Percentiles rank a stretch among this genome's conserved stretches.
These are phyloP conservation scores for Ochotona princeps DNA, from an alignment of 2,113 vertebrate genomes.

Conservation along the genomic window DNA sequence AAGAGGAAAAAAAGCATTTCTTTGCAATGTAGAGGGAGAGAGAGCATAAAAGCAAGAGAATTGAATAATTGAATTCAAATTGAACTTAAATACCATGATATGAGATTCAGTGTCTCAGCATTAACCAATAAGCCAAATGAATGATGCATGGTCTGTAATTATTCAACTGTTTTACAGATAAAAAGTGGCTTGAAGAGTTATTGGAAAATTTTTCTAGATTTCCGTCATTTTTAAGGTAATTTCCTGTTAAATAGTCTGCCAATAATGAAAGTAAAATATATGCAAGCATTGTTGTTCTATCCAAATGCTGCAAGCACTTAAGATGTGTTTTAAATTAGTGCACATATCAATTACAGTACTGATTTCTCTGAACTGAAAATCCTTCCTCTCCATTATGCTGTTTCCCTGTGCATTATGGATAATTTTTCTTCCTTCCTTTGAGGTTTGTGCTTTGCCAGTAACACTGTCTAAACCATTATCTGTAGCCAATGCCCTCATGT, in stretches of 20 bases:
- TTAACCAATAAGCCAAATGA: too few relatives aligned
- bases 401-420: conserved; percentile 56
- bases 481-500: conserved; percentile 34
- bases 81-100: too few relatives aligned
- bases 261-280: conserved; percentile 26
- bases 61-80: too few relatives aligned
- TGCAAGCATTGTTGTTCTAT: background rate
- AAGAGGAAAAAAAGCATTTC: too few relatives aligned
- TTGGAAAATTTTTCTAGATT: background rate
- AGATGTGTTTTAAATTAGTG: conserved; percentile 35
- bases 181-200: background rate
- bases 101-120: too few relatives aligned
- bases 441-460: conserved; percentile 45
- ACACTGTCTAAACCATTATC: conserved; percentile 35
- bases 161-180: background rate
- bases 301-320: background rate
- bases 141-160: background rate
- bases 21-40: too few relatives aligned
- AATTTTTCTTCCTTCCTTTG: conserved; percentile 41
- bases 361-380: background rate
- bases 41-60: too few relatives aligned
- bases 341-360: conserved; percentile 11
- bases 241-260: background rate
- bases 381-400: conserved; percentile 46
- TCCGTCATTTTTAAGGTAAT: background rate